A percentile compares a stretch with the other conserved stretches of the same genome.
These are phyloP conservation scores for Lasioglossum zephyrum DNA, from an alignment of 2,888 invertebrate species.

Conservation along the genomic window DNA sequence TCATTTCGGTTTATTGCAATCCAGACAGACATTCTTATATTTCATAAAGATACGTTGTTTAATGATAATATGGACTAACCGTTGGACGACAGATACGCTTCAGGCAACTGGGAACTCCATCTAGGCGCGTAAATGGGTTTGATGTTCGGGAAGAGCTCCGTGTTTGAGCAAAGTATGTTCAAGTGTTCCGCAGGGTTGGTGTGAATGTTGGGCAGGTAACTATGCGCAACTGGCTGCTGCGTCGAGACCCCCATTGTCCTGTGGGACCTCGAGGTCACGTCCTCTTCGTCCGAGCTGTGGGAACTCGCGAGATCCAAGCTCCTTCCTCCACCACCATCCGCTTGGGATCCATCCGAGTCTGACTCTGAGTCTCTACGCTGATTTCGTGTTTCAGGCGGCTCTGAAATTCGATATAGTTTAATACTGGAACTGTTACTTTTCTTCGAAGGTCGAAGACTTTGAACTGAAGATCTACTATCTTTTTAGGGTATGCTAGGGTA, in stretches of 20 bases:
- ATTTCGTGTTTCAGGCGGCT: constrained; percentile 78
- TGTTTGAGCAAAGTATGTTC: constrained; percentile 85
- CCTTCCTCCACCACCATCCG: constrained; percentile 89
- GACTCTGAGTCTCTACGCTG: constrained; percentile 90
- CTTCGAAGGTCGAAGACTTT: no score
- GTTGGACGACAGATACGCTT: constrained; percentile 86
- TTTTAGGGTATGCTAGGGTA: constrained; percentile 32
- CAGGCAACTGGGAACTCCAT: constrained; percentile 89
- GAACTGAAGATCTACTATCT: background rate
- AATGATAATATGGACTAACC: constrained; percentile 61
- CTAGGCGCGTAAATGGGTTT: constrained; percentile 88
- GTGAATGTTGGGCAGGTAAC: constrained; percentile 87
- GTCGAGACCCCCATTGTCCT: constrained; percentile 82
- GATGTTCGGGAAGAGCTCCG: constrained; percentile 89
- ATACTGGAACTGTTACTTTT: background rate
- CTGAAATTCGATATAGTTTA: constrained; percentile 42
- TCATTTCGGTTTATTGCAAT: no score
- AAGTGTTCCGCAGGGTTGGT: constrained; percentile 79
- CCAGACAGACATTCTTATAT: no score
- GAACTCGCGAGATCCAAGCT: constrained; percentile 97
- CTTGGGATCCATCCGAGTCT: constrained; percentile 90
- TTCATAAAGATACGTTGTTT: no score
- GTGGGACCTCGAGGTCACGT: constrained; percentile 84
- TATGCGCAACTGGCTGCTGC: constrained; percentile 79
- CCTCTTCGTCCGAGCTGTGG: constrained; percentile 96